Conservation (phyloP, 2,888 invertebrate genomes). For the Molorchus minor region DNA sequence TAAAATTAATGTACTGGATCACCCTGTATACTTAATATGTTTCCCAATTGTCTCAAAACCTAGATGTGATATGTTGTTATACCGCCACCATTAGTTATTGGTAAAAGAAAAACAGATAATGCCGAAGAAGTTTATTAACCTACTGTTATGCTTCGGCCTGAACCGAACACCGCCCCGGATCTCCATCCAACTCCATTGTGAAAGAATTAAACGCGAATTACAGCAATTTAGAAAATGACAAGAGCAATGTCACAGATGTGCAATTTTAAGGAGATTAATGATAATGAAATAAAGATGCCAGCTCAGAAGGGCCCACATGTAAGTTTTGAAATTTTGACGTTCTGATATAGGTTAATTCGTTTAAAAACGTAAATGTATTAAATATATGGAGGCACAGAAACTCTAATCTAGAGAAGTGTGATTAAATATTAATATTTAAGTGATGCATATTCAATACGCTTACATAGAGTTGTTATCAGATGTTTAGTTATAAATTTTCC, state of each 20-base stretch:
- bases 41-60: no score
- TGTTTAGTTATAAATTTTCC: no score
- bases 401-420: background rate
- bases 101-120: background rate
- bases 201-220: conserved; percentile 40
- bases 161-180: background rate
- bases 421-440: conserved; percentile 9
- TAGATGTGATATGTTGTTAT: no score
- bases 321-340: conserved; percentile 18
- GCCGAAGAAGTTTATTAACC: background rate
- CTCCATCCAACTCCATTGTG: conserved; percentile 20
- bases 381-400: background rate
- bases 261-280: conserved; percentile 49
- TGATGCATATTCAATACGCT: background rate
- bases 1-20: no score
- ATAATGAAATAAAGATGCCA: conserved; percentile 40
- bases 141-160: background rate
- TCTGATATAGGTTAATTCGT: conserved; percentile 8
- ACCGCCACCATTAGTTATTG: no score
- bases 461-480: background rate
- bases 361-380: background rate
- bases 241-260: conserved; percentile 49
- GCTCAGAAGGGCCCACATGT: conserved; percentile 1
- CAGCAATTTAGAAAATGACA: conserved; percentile 46
- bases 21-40: no score